Percentiles rank a stretch among this genome's conserved stretches.
Conservation (phyloP, 2,113 vertebrate species). For the Elephantulus edwardii region DNA sequence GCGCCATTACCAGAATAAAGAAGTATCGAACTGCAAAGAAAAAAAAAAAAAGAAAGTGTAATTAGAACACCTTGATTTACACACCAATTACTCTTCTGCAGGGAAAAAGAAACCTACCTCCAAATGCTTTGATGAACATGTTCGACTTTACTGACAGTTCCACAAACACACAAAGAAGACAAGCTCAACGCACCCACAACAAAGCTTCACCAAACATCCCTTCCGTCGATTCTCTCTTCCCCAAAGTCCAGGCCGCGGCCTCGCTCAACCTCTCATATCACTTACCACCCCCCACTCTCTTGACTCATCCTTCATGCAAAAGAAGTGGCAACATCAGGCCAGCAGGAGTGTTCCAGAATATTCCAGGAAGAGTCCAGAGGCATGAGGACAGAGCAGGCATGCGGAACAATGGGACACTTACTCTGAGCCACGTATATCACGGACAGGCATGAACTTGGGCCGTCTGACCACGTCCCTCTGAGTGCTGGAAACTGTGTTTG, state of each 20-base stretch:
- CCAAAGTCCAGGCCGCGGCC: background rate
- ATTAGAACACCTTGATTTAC: background rate
- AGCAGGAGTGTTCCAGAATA: background rate
- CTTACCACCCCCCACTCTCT: no score
- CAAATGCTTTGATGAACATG: background rate
- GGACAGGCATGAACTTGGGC: slow-evolving; percentile 88
- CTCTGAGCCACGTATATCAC: slow-evolving; percentile 80
- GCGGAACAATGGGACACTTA: slow-evolving; percentile 49
- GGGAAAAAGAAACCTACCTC: background rate
- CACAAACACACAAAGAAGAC: background rate
- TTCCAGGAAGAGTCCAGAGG: background rate
- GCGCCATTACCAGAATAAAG: no score
- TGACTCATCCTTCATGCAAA: background rate
- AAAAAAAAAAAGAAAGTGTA: background rate
- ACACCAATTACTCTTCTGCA: background rate
- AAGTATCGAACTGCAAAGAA: no score
- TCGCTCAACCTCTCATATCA: no score
- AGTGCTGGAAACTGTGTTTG: slow-evolving; percentile 84
- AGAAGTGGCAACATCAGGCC: background rate
- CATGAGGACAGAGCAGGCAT: fast-evolving
- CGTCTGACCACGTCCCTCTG: slow-evolving; percentile 86
- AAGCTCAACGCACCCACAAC: background rate
- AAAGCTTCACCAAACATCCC: background rate
- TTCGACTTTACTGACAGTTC: slow-evolving; percentile 29
- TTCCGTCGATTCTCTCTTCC: background rate